Evolutionary conservation across 1,140 invertebrate species (phyloP).

Genomic region (Drosophila leontia): DNA sequence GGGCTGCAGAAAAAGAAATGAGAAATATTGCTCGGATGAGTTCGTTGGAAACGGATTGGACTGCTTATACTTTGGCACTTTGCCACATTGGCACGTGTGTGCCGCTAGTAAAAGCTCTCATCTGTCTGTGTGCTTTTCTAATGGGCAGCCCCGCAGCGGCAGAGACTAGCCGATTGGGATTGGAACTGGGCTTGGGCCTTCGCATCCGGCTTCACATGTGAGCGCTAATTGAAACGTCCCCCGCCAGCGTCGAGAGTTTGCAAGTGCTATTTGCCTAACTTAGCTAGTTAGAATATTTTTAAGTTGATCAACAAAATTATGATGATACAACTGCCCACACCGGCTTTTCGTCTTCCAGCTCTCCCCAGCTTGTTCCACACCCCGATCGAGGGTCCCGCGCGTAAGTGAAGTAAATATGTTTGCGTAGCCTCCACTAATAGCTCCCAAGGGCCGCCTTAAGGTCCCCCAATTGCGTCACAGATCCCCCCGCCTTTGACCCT

Average conservation of each 20-base stretch:
- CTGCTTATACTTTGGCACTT: conserved; percentile 10
- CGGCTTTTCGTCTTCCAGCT: conserved; percentile 4
- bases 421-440: conserved; percentile 53
- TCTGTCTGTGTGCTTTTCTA: conserved; percentile 43
- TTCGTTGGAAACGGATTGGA: neutral
- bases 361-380: conserved; percentile 1
- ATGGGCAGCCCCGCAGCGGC: conserved; percentile 47
- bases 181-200: conserved; percentile 56
- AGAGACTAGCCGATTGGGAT: conserved; percentile 42
- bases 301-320: conserved; percentile 69
- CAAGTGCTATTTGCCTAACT: conserved; percentile 70
- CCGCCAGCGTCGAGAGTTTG: conserved; percentile 68
- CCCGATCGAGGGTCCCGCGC: conserved; percentile 1
- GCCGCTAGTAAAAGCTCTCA: conserved; percentile 51
- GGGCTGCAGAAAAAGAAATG: conserved; percentile 79
- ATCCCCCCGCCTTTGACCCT: neutral
- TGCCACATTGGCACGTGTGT: conserved; percentile 30
- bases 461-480: conserved; percentile 13
- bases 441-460: conserved; percentile 54
- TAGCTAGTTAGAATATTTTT: conserved; percentile 82
- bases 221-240: conserved; percentile 79
- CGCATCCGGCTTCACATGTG: conserved; percentile 77
- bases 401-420: conserved; percentile 40
- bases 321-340: conserved; percentile 36
- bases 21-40: conserved; percentile 10